A percentile compares a stretch with the other conserved stretches of the same genome.
phyloP scores from a whole-genome alignment of 2,113 vertebrate genomes.

The Lanius ludovicianus region DNA sequence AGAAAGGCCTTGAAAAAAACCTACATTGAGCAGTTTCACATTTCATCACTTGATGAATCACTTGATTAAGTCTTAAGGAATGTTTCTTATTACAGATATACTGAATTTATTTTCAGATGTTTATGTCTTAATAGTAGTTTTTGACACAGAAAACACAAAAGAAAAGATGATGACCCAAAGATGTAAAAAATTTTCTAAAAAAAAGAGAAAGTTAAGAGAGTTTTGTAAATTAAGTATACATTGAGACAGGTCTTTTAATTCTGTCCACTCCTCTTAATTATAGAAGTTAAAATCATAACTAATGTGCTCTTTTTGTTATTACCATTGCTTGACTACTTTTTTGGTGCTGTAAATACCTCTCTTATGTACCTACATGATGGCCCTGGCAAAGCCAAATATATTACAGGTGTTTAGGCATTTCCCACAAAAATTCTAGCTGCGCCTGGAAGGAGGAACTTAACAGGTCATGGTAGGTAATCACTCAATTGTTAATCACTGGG shows the following conservation, averaged over 20 bases:
- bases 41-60: neutral
- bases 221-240: neutral
- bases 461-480: neutral
- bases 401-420: neutral
- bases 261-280: neutral
- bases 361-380: neutral
- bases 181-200: neutral
- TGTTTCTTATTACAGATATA: neutral
- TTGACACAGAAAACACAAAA: neutral
- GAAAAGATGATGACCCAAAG: neutral
- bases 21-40: neutral
- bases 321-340: neutral
- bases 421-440: neutral
- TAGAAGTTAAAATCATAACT: neutral
- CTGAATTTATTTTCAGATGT: neutral
- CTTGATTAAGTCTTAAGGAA: neutral
- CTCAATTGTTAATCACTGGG: neutral
- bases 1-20: neutral
- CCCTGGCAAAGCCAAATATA: neutral
- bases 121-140: neutral
- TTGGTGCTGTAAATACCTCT: neutral
- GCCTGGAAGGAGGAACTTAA: neutral
- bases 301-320: neutral
- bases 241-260: neutral
- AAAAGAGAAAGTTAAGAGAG: neutral